Percentiles rank a stretch among this genome's conserved stretches.
These are phyloP conservation scores for Sthenelais limicola DNA, from an alignment of 2,888 invertebrate species.

Conservation along the genomic window DNA sequence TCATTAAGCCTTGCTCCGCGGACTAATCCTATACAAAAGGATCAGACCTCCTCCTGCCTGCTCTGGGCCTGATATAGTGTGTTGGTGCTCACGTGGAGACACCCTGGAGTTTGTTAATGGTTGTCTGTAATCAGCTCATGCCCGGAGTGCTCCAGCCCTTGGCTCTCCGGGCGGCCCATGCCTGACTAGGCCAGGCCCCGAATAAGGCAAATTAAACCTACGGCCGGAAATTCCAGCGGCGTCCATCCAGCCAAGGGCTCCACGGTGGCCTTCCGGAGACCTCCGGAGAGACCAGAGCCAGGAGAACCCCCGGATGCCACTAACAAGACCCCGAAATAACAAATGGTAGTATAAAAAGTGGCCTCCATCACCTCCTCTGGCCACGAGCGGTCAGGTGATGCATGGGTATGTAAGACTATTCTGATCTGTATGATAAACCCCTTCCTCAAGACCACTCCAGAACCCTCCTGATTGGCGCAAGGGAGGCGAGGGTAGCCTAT, in stretches of 20 bases:
- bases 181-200: neutral
- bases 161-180: neutral
- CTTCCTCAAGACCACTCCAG: neutral
- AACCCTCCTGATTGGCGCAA: no score
- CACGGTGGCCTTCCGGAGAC: neutral
- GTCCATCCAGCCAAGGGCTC: neutral
- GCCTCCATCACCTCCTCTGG: conserved; percentile 11
- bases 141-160: neutral
- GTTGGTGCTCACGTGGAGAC: neutral
- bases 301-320: conserved; percentile 1
- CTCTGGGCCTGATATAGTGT: conserved; percentile 19
- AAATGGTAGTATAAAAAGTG: conserved; percentile 21
- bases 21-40: conserved; percentile 18
- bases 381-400: neutral
- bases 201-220: conserved; percentile 28
- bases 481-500: no score
- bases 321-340: conserved; percentile 34
- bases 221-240: conserved; percentile 18
- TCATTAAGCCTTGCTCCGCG: conserved; percentile 17
- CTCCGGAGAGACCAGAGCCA: conserved; percentile 12
- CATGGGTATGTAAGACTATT: no score
- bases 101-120: conserved; percentile 9
- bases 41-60: neutral
- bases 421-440: no score
- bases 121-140: conserved; percentile 25